These are phyloP conservation scores for Pleuronectes platessa DNA, from an alignment of 2,113 vertebrate genomes.

Conservation along the genomic window DNA sequence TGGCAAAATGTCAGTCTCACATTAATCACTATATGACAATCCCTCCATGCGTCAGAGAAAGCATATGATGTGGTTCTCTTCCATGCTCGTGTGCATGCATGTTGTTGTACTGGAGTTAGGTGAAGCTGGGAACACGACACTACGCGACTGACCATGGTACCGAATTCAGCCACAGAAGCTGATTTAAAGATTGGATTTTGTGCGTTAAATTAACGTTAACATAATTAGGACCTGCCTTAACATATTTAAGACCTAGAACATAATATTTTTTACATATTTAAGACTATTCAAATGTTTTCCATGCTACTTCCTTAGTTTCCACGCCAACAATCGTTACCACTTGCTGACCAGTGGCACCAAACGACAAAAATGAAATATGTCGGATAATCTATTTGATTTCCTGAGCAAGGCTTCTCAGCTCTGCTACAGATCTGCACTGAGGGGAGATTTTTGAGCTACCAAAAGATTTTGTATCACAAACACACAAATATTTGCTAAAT, in stretches of 20 bases:
- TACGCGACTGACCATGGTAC: background rate
- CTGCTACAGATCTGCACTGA: background rate
- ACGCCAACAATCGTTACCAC: too few species aligned
- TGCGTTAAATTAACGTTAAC: background rate
- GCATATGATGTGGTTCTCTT: slow-evolving; percentile 10
- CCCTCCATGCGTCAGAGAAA: slow-evolving; percentile 62
- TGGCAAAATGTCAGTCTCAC: slow-evolving; percentile 42
- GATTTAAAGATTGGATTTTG: slow-evolving; percentile 10
- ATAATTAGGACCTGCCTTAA: too few species aligned
- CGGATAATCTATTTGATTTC: too few species aligned
- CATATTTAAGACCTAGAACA: too few species aligned
- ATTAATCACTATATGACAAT: slow-evolving; percentile 50
- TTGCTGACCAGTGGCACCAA: too few species aligned
- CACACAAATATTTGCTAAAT: background rate
- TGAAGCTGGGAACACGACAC: slow-evolving; percentile 30
- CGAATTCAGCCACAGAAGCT: background rate
- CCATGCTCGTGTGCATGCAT: slow-evolving; percentile 50
- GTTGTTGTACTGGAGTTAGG: slow-evolving; percentile 14
- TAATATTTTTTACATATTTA: too few species aligned
- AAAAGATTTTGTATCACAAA: background rate
- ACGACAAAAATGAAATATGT: too few species aligned
- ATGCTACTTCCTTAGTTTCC: too few species aligned
- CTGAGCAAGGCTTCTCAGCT: background rate
- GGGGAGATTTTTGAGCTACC: background rate
- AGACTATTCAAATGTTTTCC: too few species aligned